Percentiles rank a stretch among this genome's conserved stretches.
phyloP scores from a whole-genome alignment of 1,140 invertebrate species.

The Danaus plexippus region DNA sequence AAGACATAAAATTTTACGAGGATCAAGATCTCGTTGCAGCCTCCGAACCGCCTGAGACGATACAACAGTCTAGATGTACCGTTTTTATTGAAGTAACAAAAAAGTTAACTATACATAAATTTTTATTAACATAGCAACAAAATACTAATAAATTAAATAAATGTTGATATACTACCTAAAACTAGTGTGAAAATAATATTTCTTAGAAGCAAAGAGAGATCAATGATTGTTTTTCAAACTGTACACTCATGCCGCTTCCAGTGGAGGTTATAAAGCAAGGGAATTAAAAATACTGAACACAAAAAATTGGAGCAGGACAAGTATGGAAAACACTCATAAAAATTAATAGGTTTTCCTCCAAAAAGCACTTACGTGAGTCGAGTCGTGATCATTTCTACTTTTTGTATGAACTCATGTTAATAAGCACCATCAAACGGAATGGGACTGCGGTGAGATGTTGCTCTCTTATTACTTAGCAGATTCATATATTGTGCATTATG shows the following conservation, averaged over 20 bases:
- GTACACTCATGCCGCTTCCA: conserved; percentile 28
- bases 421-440: conserved; percentile 20
- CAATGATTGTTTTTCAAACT: neutral
- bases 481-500: no score
- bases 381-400: conserved; percentile 42
- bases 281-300: conserved; percentile 35
- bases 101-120: neutral
- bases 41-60: conserved; percentile 32
- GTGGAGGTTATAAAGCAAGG: conserved; percentile 17
- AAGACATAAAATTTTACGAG: conserved; percentile 70
- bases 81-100: neutral
- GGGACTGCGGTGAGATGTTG: no score
- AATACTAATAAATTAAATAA: no score
- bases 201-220: no score
- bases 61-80: conserved; percentile 16
- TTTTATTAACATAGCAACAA: no score
- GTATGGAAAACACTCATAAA: conserved; percentile 69
- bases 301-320: conserved; percentile 67
- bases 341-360: conserved; percentile 68
- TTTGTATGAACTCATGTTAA: conserved; percentile 42
- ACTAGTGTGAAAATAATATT: no score
- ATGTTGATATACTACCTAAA: no score
- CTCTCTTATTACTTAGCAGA: no score
- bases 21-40: conserved; percentile 58
- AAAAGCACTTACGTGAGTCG: conserved; percentile 60